Evolutionary conservation across 2,113 vertebrate genomes (phyloP).

Genomic region (Dasyurus viverrinus): DNA sequence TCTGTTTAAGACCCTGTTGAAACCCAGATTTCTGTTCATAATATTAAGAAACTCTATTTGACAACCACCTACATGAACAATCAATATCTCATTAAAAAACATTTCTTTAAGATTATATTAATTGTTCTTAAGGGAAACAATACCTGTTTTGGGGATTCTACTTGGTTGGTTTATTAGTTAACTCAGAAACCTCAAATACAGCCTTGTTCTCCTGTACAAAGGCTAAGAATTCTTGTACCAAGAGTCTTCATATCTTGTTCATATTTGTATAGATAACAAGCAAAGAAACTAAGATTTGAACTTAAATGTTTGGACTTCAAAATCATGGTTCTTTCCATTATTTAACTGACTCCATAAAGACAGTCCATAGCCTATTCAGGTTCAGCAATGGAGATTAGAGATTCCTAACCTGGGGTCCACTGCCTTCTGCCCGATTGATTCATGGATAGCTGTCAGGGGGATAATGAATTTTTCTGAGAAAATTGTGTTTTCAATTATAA

Average conservation of each 20-base stretch:
- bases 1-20: background rate
- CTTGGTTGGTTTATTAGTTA: background rate
- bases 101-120: background rate
- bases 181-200: background rate
- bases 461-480: background rate
- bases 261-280: background rate
- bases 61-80: background rate
- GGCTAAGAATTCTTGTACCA: background rate
- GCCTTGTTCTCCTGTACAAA: background rate
- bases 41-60: background rate
- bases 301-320: background rate
- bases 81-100: background rate
- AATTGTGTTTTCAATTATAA: background rate
- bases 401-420: background rate
- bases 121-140: background rate
- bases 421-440: background rate
- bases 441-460: background rate
- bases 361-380: background rate
- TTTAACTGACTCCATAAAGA: background rate
- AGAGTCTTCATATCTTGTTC: background rate
- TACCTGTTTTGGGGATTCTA: background rate
- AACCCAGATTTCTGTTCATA: background rate
- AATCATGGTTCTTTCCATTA: background rate
- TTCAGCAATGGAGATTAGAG: background rate
- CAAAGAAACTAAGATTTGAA: background rate